Evolutionary conservation across 2,888 invertebrate species (phyloP).

Genomic region (Ferrisia virgata): DNA sequence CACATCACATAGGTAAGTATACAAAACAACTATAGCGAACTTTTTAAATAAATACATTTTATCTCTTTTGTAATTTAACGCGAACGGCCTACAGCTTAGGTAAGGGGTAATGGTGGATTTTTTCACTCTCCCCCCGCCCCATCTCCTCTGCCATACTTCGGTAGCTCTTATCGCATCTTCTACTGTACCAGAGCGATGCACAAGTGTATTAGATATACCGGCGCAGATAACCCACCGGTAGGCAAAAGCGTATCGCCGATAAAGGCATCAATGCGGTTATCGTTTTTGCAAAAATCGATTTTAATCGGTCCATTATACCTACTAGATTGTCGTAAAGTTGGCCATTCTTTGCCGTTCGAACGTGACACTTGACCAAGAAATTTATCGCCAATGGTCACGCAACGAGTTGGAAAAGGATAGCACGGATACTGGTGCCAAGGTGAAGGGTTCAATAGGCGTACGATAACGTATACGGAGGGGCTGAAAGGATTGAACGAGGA

Average conservation of each 20-base stretch:
- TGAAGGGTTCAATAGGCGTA: too few relatives aligned
- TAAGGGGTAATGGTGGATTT: too few relatives aligned
- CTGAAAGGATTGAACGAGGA: too few relatives aligned
- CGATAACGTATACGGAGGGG: too few relatives aligned
- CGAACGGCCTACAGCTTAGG: neutral
- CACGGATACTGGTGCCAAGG: neutral
- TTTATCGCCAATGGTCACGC: neutral
- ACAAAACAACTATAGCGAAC: too few relatives aligned
- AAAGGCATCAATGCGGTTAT: neutral
- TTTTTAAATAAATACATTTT: constrained; percentile 9
- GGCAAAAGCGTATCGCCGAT: neutral
- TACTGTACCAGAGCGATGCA: neutral
- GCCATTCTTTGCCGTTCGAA: neutral
- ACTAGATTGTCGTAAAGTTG: neutral
- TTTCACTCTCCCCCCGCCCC: neutral
- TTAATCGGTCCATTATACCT: neutral
- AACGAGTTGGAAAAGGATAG: neutral
- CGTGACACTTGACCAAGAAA: neutral
- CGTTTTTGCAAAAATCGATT: neutral
- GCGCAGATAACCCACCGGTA: neutral
- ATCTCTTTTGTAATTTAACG: neutral
- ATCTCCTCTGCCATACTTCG: neutral
- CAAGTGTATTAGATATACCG: neutral
- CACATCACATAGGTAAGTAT: too few relatives aligned
- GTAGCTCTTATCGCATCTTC: neutral